These are phyloP conservation scores for Sinhomidia bicolor DNA, from an alignment of 2,888 invertebrate species.

Conservation along the genomic window DNA sequence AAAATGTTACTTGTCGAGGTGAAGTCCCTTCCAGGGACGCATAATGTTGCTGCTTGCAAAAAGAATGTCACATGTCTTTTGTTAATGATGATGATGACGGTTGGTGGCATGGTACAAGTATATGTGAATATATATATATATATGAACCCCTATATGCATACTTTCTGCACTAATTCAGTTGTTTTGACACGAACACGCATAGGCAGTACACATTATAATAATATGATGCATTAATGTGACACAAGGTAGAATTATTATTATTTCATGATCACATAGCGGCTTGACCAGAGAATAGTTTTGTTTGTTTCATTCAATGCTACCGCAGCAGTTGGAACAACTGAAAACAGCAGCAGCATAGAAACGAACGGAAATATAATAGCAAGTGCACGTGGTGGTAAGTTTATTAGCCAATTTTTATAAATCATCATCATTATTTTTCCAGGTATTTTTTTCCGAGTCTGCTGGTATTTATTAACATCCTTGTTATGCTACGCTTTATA, in stretches of 20 bases:
- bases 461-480: no score
- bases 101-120: no score
- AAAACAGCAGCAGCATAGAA: not conserved
- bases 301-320: not conserved
- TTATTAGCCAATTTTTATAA: not conserved
- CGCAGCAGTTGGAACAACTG: not conserved
- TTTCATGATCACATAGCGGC: slow-evolving; percentile 33
- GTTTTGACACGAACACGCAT: slow-evolving; percentile 6
- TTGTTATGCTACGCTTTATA: no score
- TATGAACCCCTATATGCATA: no score
- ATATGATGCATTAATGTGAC: not conserved
- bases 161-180: slow-evolving; percentile 17
- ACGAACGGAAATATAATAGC: not conserved
- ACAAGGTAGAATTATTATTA: slow-evolving; percentile 20
- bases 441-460: not conserved
- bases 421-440: not conserved
- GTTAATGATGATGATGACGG: not conserved
- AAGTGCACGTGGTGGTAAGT: not conserved
- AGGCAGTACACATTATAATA: not conserved
- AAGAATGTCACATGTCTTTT: slow-evolving; percentile 6
- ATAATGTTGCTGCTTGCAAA: not conserved
- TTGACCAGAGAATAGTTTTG: not conserved
- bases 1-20: not conserved
- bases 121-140: no score
- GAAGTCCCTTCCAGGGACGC: slow-evolving; percentile 24